phyloP scores from a whole-genome alignment of 2,888 invertebrate genomes.

The Plusia festucae region DNA sequence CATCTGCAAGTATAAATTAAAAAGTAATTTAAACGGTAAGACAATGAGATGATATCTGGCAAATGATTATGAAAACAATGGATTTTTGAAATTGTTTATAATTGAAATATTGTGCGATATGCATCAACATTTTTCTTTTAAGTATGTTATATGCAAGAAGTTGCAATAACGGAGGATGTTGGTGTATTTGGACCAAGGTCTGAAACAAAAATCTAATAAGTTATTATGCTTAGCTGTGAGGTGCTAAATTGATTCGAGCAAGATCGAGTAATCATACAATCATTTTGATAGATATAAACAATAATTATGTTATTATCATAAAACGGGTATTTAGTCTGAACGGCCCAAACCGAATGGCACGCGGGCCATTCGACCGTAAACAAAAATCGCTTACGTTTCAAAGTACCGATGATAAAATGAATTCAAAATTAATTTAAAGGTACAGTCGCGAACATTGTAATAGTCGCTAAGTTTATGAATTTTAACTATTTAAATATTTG shows the following conservation, averaged over 20 bases:
- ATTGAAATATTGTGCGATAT: conserved; percentile 53
- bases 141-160: conserved; percentile 31
- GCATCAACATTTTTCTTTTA: conserved; percentile 43
- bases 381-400: too few relatives aligned
- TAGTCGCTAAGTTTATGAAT: too few relatives aligned
- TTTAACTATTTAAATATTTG: too few relatives aligned
- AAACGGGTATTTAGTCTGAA: too few relatives aligned
- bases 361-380: too few relatives aligned
- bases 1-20: conserved; percentile 32
- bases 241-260: background rate
- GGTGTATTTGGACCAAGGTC: conserved; percentile 41
- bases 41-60: conserved; percentile 49
- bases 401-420: too few relatives aligned
- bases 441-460: too few relatives aligned
- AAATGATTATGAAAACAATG: conserved; percentile 55
- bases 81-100: conserved; percentile 49
- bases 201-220: conserved; percentile 15
- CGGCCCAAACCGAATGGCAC: too few relatives aligned
- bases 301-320: too few relatives aligned
- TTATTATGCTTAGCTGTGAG: background rate
- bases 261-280: too few relatives aligned
- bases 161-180: conserved; percentile 44
- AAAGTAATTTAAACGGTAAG: conserved; percentile 43
- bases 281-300: too few relatives aligned
- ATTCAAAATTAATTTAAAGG: too few relatives aligned